phyloP scores from a whole-genome alignment of 2,113 vertebrate genomes.

The Tetrax tetrax region DNA sequence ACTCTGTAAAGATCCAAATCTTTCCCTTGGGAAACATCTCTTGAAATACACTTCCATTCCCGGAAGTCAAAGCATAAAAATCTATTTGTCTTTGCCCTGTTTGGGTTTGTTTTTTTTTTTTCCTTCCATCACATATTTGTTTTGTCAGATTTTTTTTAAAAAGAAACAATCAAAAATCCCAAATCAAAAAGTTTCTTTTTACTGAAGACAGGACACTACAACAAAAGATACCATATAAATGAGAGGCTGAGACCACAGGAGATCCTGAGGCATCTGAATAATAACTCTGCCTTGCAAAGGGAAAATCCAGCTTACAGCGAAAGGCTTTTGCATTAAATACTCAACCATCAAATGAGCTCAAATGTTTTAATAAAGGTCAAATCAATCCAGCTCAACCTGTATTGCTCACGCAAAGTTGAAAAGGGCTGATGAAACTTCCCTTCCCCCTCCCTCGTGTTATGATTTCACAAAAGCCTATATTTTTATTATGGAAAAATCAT shows the following conservation, averaged over 20 bases:
- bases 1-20: neutral
- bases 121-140: neutral
- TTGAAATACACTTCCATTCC: neutral
- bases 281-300: neutral
- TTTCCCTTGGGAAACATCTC: neutral
- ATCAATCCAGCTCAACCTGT: neutral
- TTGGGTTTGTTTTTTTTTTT: neutral
- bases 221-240: neutral
- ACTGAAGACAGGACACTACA: neutral
- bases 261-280: neutral
- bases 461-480: neutral
- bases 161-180: neutral
- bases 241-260: neutral
- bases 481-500: neutral
- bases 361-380: neutral
- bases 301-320: neutral
- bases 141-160: neutral
- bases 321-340: neutral
- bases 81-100: neutral
- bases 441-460: neutral
- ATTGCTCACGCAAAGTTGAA: neutral
- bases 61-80: neutral
- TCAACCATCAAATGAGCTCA: neutral
- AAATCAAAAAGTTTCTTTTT: neutral
- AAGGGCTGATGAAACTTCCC: neutral